Conservation (phyloP, 2,888 invertebrate species). For the Polyommatus iphigenia region DNA sequence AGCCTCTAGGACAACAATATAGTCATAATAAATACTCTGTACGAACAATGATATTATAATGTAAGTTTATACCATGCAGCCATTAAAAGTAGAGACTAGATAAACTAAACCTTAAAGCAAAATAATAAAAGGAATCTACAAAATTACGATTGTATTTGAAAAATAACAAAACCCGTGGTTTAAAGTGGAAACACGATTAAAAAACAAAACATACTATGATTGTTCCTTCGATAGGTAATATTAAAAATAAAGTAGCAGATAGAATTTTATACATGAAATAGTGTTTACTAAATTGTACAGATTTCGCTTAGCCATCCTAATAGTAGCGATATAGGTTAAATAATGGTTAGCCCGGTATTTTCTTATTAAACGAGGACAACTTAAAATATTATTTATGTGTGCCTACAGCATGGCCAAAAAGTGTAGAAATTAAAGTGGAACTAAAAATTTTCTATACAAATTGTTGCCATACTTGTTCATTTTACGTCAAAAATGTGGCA, state of each 20-base stretch:
- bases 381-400: not conserved
- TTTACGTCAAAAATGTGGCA: not conserved
- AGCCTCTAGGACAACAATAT: not conserved
- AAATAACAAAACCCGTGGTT: not conserved
- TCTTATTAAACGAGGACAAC: not conserved
- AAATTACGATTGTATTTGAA: not conserved
- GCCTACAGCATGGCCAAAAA: too few relatives aligned
- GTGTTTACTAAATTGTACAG: constrained; percentile 38
- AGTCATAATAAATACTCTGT: constrained; percentile 28
- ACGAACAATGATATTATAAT: constrained; percentile 21
- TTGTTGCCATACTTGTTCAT: too few relatives aligned
- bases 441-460: too few relatives aligned
- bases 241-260: constrained; percentile 40
- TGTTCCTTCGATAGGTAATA: constrained; percentile 40
- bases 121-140: not conserved
- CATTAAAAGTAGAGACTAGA: not conserved
- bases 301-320: constrained; percentile 51
- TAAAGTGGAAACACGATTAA: not conserved
- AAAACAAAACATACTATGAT: constrained; percentile 28
- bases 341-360: not conserved
- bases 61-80: not conserved
- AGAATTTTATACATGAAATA: constrained; percentile 46
- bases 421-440: too few relatives aligned
- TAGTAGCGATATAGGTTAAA: constrained; percentile 46
- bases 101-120: not conserved